Base-by-base conservation (phyloP, 2,113 vertebrate genomes). In the Glaucidium brasilianum region DNA sequence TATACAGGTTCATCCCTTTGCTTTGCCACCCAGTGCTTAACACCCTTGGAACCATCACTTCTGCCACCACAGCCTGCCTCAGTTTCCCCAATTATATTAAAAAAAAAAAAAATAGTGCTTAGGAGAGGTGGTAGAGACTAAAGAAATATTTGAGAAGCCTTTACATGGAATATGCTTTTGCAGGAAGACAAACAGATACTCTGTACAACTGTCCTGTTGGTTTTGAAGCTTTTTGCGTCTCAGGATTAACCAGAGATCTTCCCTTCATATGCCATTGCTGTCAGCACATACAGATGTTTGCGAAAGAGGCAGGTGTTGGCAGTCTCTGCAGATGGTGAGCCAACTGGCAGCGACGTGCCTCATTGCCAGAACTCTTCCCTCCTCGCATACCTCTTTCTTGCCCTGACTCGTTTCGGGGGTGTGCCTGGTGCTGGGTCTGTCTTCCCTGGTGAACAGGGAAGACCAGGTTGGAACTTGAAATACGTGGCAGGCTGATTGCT, bases 131-230 rank as follows among this genome's bases (percentile, higher is more conserved):
- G 34, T 23, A 9, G 50, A 9, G 10, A 21, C 11, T 41, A 12
- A 34, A 47, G 58, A 45, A 32, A 47, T 22, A 3, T 69, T 5
- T 3, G 63, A 30, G 78, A 45, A 78, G 30, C 3, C 18, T 7
- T 14, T 4, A 0, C 8, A 5, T 0, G 7, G 16, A 49, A 10
- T 0, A 0, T 5, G 34, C 8, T 77, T 63, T 63, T 68, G 22
- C 19, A 39, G 49, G 59, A 56, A 4, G 69, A 41, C 20, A 29
- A 30, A 15, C 3, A 6, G 26, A 1, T 7, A 3, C 4, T 13
- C 15, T 12, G 14, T 8, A 25, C 29, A 26, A 4, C 18, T 21
- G 3, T 22, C 39, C 34, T 25, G 6, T 17, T 34, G 37, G 0
- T 34, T 68, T 22, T 5, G 30, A 43, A 12, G 4, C 14, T 7